Evolutionary conservation across 2,888 invertebrate species (phyloP).

Genomic region (Calephelis perditalis): DNA sequence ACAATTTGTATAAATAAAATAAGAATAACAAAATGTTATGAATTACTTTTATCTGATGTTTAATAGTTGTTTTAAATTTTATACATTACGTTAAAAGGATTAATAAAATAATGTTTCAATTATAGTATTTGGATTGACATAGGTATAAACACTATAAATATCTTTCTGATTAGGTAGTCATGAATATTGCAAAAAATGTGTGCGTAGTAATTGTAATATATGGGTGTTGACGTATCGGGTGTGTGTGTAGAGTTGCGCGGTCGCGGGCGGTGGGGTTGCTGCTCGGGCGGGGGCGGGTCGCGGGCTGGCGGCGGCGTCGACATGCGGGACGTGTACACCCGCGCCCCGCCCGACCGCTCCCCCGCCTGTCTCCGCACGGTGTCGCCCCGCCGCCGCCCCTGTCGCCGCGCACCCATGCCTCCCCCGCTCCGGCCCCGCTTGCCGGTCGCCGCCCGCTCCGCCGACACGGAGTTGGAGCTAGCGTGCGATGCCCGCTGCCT

Average conservation of each 20-base stretch:
- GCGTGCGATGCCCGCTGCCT: slow-evolving; percentile 65
- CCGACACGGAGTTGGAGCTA: slow-evolving; percentile 74
- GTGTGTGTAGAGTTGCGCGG: slow-evolving; percentile 36
- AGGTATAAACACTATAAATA: no score
- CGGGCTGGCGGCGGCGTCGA: slow-evolving; percentile 20
- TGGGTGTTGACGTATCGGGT: slow-evolving; percentile 14
- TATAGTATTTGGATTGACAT: no score
- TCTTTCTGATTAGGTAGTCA: no score
- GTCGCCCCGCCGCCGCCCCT: slow-evolving; percentile 42
- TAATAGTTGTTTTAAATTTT: no score
- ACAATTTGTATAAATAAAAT: no score
- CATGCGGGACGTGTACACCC: slow-evolving; percentile 80
- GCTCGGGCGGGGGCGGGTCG: slow-evolving; percentile 38
- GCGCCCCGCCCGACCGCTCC: slow-evolving; percentile 55
- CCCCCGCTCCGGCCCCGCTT: slow-evolving; percentile 50
- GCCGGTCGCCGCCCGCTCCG: slow-evolving; percentile 39
- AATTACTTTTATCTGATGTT: no score
- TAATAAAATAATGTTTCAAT: no score
- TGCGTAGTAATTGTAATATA: not conserved
- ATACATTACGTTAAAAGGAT: no score
- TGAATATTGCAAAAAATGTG: not conserved
- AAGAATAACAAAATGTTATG: no score
- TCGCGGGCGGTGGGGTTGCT: slow-evolving; percentile 28
- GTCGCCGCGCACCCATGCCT: slow-evolving; percentile 61
- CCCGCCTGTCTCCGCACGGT: slow-evolving; percentile 72